Base-by-base conservation (phyloP, 1,140 invertebrate genomes). In the Pogonognathellus flavescens region DNA sequence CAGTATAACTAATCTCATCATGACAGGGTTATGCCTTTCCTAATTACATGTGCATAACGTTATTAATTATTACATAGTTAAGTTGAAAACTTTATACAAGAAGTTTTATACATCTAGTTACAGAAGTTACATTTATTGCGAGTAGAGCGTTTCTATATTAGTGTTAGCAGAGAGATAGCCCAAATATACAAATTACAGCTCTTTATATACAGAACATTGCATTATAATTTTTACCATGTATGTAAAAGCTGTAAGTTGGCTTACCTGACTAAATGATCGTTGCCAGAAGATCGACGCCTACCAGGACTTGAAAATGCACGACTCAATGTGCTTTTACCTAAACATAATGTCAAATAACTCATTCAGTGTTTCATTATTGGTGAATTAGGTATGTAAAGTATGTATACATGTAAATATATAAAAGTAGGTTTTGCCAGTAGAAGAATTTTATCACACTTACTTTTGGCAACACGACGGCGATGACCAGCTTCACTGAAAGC, bases 401-500 rank as follows among this genome's bases (percentile, higher is more conserved):
- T 41, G 31, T 41, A 6, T 41, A 41, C n/a, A n/a, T n/a, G n/a
- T n/a, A n/a, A n/a, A n/a, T n/a, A n/a, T n/a, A n/a, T 1, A 41
- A 41, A 41, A 41, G 31, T 41, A 6, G 31, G 31, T 41, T 41
- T n/a, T n/a, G n/a, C 31, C 31, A 3, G 6, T 6, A 3, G 31
- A 41, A 41, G 31, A 41, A 41, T 41, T 41, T 41, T 41, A 41
- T 41, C 18, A 62, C 9, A 55, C 86, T 89, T 89, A 93, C 93
- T 92, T 92, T 93, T 91, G n/a, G 92, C 92, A 87, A 92, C 92
- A 88, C 95, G 91, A 88, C 95, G 94, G 88, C 93, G 93, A 60
- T 94, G 93, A 3, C 96, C 96, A 82, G 96, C 95, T 90, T 96
- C 95, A 22, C 70, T 93, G 91, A 99, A 99, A 31, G 97, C 96